Percentiles rank a stretch among this genome's conserved stretches.
phyloP scores from a whole-genome alignment of 2,888 invertebrate genomes.

The Volucella zonaria region DNA sequence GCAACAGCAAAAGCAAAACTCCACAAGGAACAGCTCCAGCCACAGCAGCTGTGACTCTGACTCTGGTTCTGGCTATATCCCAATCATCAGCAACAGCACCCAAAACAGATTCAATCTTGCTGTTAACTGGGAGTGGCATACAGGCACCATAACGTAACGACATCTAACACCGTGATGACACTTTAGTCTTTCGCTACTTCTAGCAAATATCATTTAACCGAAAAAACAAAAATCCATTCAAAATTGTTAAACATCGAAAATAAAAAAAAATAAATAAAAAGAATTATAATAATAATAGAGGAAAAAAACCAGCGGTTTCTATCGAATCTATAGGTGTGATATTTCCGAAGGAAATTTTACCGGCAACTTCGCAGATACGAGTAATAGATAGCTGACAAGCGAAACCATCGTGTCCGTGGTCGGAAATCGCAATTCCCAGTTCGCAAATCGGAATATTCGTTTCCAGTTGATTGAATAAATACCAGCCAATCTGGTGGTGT shows the following conservation, averaged over 20 bases:
- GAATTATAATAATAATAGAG: conserved; percentile 13
- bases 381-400: conserved; percentile 42
- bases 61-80: conserved; percentile 50
- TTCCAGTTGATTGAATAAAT: conserved; percentile 10
- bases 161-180: conserved; percentile 73
- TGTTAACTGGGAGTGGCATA: conserved; percentile 74
- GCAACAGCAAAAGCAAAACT: conserved; percentile 63
- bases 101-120: conserved; percentile 73
- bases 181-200: conserved; percentile 66
- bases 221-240: conserved; percentile 14
- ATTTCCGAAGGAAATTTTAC: conserved; percentile 29
- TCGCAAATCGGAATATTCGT: conserved; percentile 14
- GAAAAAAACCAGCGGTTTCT: conserved; percentile 25
- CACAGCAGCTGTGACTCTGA: conserved; percentile 22
- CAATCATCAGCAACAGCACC: conserved; percentile 58
- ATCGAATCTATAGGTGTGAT: conserved; percentile 47
- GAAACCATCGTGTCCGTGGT: conserved; percentile 66
- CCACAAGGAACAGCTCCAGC: conserved; percentile 45
- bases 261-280: conserved; percentile 10
- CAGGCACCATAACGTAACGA: conserved; percentile 71
- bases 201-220: conserved; percentile 13
- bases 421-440: conserved; percentile 32
- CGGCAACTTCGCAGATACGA: conserved; percentile 20
- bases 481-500: not conserved
- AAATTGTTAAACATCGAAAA: conserved; percentile 60